Percentiles rank a stretch among this genome's conserved stretches.
Evolutionary conservation across 2,888 invertebrate genomes (phyloP).

Genomic region (Nemurella pictetii): DNA sequence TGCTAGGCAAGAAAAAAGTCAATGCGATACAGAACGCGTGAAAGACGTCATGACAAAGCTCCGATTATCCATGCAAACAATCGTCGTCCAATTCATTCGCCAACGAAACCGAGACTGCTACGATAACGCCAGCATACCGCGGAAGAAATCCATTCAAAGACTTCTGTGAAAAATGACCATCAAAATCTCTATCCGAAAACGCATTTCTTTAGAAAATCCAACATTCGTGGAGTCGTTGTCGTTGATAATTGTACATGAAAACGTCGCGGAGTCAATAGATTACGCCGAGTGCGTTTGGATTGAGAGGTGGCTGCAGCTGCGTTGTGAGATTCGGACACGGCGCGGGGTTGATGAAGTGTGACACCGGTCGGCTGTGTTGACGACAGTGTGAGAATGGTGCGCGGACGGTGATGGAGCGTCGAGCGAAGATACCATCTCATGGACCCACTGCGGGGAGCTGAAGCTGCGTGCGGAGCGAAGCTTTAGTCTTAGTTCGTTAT

Average conservation of each 20-base stretch:
- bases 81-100: not conserved
- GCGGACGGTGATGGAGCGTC: not conserved
- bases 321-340: not conserved
- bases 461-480: no score
- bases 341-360: not conserved
- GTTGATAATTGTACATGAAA: not conserved
- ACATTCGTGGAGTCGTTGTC: not conserved
- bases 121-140: not conserved
- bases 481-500: no score
- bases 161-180: not conserved
- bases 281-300: no score
- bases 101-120: not conserved
- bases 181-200: not conserved
- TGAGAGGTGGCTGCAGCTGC: no score
- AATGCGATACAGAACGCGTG: not conserved
- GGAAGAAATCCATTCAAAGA: not conserved
- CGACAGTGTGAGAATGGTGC: not conserved
- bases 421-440: not conserved
- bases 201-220: not conserved
- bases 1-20: not conserved
- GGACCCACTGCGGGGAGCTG: not conserved
- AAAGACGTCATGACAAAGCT: not conserved
- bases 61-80: not conserved
- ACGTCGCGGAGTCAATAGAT: not conserved
- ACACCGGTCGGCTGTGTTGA: not conserved